A percentile compares a stretch with the other conserved stretches of the same genome.
These are phyloP conservation scores for Megatriorchis doriae DNA, from an alignment of 2,113 vertebrate genomes.

Conservation along the genomic window DNA sequence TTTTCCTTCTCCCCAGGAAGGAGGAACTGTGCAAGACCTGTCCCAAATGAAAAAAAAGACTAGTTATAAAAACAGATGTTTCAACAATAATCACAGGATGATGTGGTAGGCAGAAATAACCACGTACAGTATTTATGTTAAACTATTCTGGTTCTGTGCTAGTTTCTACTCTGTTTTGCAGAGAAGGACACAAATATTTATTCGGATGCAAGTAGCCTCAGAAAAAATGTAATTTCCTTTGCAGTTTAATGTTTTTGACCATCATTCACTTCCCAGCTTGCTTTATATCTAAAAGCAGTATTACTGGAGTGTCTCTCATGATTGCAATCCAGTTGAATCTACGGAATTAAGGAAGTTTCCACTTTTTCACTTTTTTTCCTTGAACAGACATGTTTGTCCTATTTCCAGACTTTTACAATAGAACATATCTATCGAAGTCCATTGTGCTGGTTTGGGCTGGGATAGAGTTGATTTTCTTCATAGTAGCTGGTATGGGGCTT, in stretches of 20 bases:
- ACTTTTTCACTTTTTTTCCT: neutral
- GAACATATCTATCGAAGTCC: neutral
- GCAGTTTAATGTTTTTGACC: neutral
- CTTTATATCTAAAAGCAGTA: neutral
- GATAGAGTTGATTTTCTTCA: neutral
- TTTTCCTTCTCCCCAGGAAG: neutral
- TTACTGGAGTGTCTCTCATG: neutral
- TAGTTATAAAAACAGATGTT: neutral
- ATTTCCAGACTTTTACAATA: neutral
- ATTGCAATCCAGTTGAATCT: neutral
- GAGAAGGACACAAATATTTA: neutral
- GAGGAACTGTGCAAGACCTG: neutral
- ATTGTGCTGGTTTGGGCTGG: neutral
- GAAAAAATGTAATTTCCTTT: neutral
- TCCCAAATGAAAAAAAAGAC: neutral
- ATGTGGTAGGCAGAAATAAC: neutral
- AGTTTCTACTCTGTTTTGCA: neutral
- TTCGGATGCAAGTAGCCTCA: neutral
- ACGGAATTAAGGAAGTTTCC: neutral
- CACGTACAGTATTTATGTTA: neutral
- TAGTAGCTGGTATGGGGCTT: neutral
- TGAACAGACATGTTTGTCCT: neutral
- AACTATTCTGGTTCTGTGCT: neutral
- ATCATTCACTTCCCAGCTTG: neutral
- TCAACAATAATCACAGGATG: neutral